Evolutionary conservation across 2,113 vertebrate genomes (phyloP), one percentile per base, ranked within the genome.

Genomic region (Microcebus ravelobensis): DNA sequence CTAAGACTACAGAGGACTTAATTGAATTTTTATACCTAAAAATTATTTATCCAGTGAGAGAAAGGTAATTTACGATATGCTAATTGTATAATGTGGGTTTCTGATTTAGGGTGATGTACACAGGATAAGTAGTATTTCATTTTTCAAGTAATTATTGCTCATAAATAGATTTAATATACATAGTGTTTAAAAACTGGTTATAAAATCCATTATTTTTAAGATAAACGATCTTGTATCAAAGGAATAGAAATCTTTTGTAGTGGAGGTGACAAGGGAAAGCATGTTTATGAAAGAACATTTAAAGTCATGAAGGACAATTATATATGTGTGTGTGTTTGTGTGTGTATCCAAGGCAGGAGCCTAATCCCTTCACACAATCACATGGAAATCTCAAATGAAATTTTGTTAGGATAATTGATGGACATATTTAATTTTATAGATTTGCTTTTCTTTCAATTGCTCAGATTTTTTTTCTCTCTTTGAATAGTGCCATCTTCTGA

Each of bases 401-500:
- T 31, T 70, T 84, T 87, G 70, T n/a, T 85, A 18, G 67, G 77
- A 15, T 61, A 7, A 82, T 82, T 97, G 61, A 25, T 36, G n/a
- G 11, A 4, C 1, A 36, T 59, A 88, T 82, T 93, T 92, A 59
- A 90, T 85, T 83, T 74, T 45, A 65, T 52, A 70, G 18, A 55
- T 84, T 76, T 67, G 25, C 17, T 91, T 91, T 91, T 34, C 68
- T 74, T 84, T 68, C 25, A 85, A 9, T 55, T 87, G 34, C n/a
- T 96, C 17, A 39, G 39, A 76, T 61, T 74, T 61, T 42, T 71
- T 71, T 87, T 96, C 59, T 93, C 3, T 23, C 31, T 97, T 96
- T 87, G 36, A 83, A 36, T 8, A 96, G n/a, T 91, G 50, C 67
- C 10, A 61, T 91, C 68, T 96, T 98, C 90, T 96, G 76, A 97